These are phyloP conservation scores for Cochlearius cochlearius DNA, from an alignment of 2,113 vertebrate genomes.

Conservation along the genomic window DNA sequence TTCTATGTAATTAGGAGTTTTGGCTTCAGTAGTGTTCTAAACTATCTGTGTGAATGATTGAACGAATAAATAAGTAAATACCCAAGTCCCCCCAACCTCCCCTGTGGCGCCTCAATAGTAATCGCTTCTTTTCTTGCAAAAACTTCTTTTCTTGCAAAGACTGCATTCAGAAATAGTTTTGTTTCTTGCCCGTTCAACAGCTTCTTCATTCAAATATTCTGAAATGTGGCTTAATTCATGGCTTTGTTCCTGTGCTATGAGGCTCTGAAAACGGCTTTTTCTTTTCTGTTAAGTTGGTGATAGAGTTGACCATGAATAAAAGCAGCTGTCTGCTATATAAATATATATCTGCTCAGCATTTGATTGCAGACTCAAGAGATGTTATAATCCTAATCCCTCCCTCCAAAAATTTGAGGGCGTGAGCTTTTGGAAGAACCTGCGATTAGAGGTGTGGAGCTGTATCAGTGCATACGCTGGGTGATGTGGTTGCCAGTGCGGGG, in stretches of 20 bases:
- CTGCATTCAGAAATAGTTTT: slow-evolving; percentile 45
- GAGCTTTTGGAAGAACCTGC: neutral
- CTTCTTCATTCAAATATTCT: slow-evolving; percentile 23
- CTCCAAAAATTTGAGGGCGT: neutral
- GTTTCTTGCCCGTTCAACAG: slow-evolving; percentile 7
- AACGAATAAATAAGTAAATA: slow-evolving; percentile 30
- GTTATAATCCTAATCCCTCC: neutral
- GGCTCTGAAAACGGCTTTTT: neutral
- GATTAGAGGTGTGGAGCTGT: neutral
- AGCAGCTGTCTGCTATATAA: neutral
- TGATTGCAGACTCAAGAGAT: neutral
- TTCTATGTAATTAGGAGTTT: neutral
- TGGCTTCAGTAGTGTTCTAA: slow-evolving; percentile 1
- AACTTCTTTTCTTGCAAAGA: slow-evolving; percentile 16
- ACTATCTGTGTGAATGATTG: slow-evolving; percentile 31
- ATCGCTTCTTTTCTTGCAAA: slow-evolving; percentile 27
- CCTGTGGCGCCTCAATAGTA: neutral
- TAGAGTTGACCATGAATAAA: neutral
- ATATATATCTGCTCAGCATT: neutral
- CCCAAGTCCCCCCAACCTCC: neutral
- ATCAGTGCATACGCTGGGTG: neutral
- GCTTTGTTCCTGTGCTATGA: neutral
- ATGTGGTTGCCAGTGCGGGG: neutral
- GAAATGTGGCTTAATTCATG: neutral
- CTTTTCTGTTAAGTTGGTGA: neutral